Evolutionary conservation across 2,888 invertebrate species (phyloP).

Genomic region (Cheiracanthium punctorium): DNA sequence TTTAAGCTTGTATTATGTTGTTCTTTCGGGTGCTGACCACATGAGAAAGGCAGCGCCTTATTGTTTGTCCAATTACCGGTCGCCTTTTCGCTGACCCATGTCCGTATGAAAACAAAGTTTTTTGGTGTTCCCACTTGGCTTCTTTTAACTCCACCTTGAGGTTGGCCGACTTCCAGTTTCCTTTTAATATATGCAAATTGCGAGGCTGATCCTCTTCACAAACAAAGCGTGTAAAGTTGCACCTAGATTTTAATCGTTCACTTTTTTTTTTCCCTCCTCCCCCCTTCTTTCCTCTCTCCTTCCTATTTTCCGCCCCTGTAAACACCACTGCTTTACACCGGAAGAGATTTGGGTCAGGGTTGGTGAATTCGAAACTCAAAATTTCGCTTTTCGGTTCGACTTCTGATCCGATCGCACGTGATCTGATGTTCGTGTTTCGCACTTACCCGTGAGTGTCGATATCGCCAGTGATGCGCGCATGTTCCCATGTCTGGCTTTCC

Average conservation of each 20-base stretch:
- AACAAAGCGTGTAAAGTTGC: slow-evolving; percentile 10
- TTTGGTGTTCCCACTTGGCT: not conserved
- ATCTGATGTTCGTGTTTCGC: not conserved
- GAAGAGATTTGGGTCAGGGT: slow-evolving; percentile 60
- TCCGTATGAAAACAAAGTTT: no score
- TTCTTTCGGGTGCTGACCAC: no score
- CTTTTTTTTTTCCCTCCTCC: not conserved
- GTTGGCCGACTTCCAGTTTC: not conserved
- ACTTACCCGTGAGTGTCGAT: not conserved
- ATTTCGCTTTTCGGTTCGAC: slow-evolving; percentile 30
- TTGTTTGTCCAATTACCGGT: no score
- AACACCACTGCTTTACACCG: slow-evolving; percentile 32
- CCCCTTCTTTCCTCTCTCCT: slow-evolving; percentile 40
- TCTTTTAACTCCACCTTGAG: not conserved
- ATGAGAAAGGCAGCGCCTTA: no score
- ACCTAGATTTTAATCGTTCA: slow-evolving; percentile 7
- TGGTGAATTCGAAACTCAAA: slow-evolving; percentile 35
- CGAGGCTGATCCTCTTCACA: not conserved
- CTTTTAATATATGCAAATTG: not conserved
- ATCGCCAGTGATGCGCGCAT: not conserved
- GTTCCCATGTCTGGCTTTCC: no score
- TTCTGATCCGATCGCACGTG: not conserved
- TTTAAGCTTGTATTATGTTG: no score
- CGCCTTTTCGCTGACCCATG: no score
- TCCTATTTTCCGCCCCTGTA: slow-evolving; percentile 49